phyloP scores from a whole-genome alignment of 2,113 vertebrate species.

The Murina feae region DNA sequence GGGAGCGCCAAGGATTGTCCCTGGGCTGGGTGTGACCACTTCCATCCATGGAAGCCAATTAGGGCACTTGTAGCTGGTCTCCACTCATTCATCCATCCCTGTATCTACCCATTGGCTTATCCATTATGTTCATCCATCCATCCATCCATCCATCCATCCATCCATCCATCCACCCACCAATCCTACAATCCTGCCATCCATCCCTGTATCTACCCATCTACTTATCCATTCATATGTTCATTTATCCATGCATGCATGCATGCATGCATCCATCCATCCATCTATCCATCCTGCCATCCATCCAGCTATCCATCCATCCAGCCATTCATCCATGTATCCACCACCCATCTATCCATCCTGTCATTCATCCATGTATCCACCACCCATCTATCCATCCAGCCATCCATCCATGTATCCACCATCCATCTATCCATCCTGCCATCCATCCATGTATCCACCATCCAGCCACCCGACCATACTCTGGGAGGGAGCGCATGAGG shows the following conservation, averaged over 20 bases:
- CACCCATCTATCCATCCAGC: no score
- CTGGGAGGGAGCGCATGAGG: background rate
- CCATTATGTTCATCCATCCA: no score
- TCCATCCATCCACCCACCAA: no score
- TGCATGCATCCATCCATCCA: background rate
- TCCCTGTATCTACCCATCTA: accelerated
- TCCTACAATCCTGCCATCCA: no score
- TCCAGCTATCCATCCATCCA: accelerated
- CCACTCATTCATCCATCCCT: background rate
- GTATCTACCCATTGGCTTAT: no score
- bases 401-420: no score
- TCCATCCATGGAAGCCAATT: background rate
- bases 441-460: no score
- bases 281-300: accelerated
- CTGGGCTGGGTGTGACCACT: no score
- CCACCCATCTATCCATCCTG: background rate
- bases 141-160: no score
- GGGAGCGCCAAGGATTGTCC: background rate
- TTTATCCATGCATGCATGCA: no score
- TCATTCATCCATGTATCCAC: background rate
- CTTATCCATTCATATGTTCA: accelerated
- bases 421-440: no score
- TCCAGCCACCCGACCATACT: background rate
- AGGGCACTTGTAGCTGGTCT: background rate
- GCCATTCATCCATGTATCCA: no score